Evolutionary conservation across 1,140 invertebrate genomes (phyloP), one percentile per base, ranked within the genome.

Genomic region (Micrasema longulum): DNA sequence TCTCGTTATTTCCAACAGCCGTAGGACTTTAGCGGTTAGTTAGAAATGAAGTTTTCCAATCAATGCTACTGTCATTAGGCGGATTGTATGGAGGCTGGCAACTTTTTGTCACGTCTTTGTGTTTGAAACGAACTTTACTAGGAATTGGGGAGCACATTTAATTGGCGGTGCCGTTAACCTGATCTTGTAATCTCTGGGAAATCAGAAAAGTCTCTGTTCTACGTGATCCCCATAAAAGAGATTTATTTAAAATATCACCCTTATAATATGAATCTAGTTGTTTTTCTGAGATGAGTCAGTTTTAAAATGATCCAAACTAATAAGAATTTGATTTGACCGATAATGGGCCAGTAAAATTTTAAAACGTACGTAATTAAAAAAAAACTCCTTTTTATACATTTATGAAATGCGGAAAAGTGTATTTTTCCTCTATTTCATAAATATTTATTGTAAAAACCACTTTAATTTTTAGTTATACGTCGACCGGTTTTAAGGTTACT

Each of bases 31-130:
- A 2, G 20, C 31, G 50, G 22, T 14, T 43, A 55, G 65, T 43
- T 55, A 55, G 23, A 12, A 66, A 26, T 38, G 50, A 69, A 69
- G 52, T 69, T 69, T 69, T 62, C 53, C 50, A 69, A 69, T 69
- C 67, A 69, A 69, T 69, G 67, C 26, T 60, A 60, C 67, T 62
- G 67, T 69, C 67, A 69, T 69, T 69, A 69, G 67, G 20, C 52
- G 53, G 38, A 45, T 35, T 69, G 18, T 69, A 47, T 67, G 47
- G 23, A 23, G 11, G 41, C 18, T 36, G 41, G n/a, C n/a, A 69
- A 69, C 52, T 69, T 60, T 57, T 48, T 62, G 67, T 69, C 67
- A 69, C 67, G 67, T 69, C 52, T 69, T 60, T 41, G 55, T 60
- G 55, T 41, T 41, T 60, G n/a, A 41, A 18, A 31, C 52, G 35